Conservation (phyloP, 2,113 vertebrate genomes). For the Narcine bancroftii region DNA sequence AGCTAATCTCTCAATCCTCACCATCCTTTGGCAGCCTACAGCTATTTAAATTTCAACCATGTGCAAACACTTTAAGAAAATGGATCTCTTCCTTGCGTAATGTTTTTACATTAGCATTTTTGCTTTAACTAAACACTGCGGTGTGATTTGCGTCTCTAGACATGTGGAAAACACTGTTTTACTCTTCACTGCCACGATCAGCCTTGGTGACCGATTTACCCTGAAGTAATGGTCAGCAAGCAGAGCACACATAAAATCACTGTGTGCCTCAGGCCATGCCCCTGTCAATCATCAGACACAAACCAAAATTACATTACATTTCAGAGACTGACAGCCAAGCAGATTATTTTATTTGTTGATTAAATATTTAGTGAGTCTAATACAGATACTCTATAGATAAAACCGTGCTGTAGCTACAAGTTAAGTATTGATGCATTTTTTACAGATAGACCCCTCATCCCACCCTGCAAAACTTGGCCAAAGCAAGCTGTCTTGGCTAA, state of each 20-base stretch:
- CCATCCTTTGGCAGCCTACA: not conserved
- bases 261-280: not conserved
- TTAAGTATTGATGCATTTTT: slow-evolving; percentile 31
- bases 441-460: not conserved
- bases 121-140: not conserved
- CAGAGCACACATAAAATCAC: not conserved
- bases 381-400: slow-evolving; percentile 33
- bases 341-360: slow-evolving; percentile 31
- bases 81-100: slow-evolving; percentile 19
- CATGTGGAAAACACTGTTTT: not conserved
- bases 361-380: slow-evolving; percentile 26
- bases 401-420: not conserved
- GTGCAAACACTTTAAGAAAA: slow-evolving; percentile 25
- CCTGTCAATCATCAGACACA: not conserved
- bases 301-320: not conserved
- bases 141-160: not conserved
- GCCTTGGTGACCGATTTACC: not conserved
- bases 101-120: slow-evolving; percentile 15
- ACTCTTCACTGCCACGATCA: not conserved
- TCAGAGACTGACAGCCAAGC: not conserved
- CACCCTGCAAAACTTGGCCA: not conserved
- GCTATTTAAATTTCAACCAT: not conserved
- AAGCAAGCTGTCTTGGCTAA: not conserved
- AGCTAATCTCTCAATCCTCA: slow-evolving; percentile 10
- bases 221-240: slow-evolving; percentile 20